Percentiles rank a stretch among this genome's conserved stretches.
Conservation (phyloP, 2,113 vertebrate genomes). For the Heterocephalus glaber region DNA sequence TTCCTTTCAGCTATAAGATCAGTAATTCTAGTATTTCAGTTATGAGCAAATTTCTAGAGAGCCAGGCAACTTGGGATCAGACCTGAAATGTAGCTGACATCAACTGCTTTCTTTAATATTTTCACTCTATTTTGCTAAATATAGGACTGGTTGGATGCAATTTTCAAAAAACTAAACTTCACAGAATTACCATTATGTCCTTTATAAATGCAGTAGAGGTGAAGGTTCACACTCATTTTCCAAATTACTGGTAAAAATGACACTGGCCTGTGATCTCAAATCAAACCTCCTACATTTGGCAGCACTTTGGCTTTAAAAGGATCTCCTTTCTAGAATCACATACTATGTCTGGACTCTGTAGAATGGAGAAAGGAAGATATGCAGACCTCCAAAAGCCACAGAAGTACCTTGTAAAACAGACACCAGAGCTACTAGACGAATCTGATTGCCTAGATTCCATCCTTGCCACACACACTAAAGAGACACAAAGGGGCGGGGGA, state of each 20-base stretch:
- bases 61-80: neutral
- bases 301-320: neutral
- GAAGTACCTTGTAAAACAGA: neutral
- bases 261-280: neutral
- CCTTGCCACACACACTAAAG: neutral
- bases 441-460: neutral
- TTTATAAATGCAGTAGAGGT: neutral
- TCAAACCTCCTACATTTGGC: neutral
- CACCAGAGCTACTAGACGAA: neutral
- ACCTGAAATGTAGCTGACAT: neutral
- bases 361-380: neutral
- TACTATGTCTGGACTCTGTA: neutral
- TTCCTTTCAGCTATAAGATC: neutral
- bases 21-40: conserved; percentile 2
- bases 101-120: neutral
- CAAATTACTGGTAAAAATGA: neutral
- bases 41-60: conserved; percentile 34
- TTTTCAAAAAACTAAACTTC: conserved; percentile 27
- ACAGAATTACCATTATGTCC: neutral
- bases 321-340: neutral
- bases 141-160: neutral
- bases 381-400: neutral
- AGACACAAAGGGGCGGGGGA: no score
- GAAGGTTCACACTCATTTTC: neutral
- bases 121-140: neutral